A percentile compares a stretch with the other conserved stretches of the same genome.
Conservation (phyloP, 2,888 invertebrate genomes). For the Sinotaia quadrata region DNA sequence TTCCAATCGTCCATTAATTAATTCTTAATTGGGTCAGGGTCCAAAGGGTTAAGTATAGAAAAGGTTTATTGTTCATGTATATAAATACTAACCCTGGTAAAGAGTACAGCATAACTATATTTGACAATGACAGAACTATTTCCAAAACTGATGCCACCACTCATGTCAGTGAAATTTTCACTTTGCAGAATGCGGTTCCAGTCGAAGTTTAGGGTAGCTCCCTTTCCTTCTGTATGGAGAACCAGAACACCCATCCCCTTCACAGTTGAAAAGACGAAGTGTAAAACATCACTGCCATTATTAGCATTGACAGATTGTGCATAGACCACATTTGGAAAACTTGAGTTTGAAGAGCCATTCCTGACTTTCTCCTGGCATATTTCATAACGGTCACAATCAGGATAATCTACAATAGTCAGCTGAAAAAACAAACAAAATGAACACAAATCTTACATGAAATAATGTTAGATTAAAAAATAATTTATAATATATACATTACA, state of each 20-base stretch:
- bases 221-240: slow-evolving; percentile 72
- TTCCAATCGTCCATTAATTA: no score
- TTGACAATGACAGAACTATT: slow-evolving; percentile 63
- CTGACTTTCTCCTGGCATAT: slow-evolving; percentile 13
- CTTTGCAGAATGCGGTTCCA: slow-evolving; percentile 73
- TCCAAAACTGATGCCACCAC: slow-evolving; percentile 36
- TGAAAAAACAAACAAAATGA: slow-evolving; percentile 9
- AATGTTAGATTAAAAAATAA: no score
- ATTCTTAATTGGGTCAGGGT: no score
- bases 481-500: no score
- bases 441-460: not conserved
- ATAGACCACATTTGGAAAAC: slow-evolving; percentile 62
- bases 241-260: slow-evolving; percentile 77
- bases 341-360: slow-evolving; percentile 23
- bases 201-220: slow-evolving; percentile 74
- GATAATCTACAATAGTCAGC: slow-evolving; percentile 25
- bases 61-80: no score
- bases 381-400: slow-evolving; percentile 22
- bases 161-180: slow-evolving; percentile 28
- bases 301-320: slow-evolving; percentile 76
- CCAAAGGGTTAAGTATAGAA: no score
- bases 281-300: slow-evolving; percentile 77
- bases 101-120: slow-evolving; percentile 78
- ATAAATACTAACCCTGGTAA: slow-evolving; percentile 78
- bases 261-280: slow-evolving; percentile 81